Evolutionary conservation across 2,888 invertebrate species (phyloP), one percentile per base, ranked within the genome.

Genomic region (Diadromus collaris): DNA sequence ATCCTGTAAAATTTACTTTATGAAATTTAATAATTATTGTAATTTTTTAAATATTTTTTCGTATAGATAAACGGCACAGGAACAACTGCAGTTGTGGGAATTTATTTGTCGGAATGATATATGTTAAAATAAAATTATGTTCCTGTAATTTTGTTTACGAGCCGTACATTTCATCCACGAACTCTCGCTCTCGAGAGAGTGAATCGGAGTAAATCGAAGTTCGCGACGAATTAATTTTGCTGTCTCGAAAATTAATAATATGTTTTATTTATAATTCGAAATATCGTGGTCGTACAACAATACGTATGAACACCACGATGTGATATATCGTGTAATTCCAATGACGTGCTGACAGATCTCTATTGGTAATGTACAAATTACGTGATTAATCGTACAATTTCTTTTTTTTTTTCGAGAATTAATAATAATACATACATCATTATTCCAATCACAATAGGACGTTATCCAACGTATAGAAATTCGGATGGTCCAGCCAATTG

Each of bases 311-410:
- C 70, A 51, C 60, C 79, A 80, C 73, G 69, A 72, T 75, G 67
- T 72, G 63, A 83, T 78, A 51, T 81, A 81, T 51, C 38, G 75
- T 74, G 51, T 79, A 69, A 77, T 81, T 81, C 74, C 70, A 74
- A 75, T 70, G 61, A 74, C 61, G 79, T 80, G 79, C 80, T 79
- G 69, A 79, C 78, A 75, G 70, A 79, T 78, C 72, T 79, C 73
- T 67, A 80, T 56, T 61, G 67, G 56, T 70, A 76, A 80, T 82
- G 78, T 82, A 82, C 78, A 82, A 82, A 80, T 82, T 75, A 79
- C 76, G 64, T 56, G 56, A 79, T 72, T 72, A 76, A 79, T 68
- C 72, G 34, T 72, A 79, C 68, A 64, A 70, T 73, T 72, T 63
- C 32, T 44, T 44, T 34, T 34, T 71, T 65, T 27, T 16, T 65